Conservation (phyloP, 2,113 vertebrate species). For the Corythornis cristatus region DNA sequence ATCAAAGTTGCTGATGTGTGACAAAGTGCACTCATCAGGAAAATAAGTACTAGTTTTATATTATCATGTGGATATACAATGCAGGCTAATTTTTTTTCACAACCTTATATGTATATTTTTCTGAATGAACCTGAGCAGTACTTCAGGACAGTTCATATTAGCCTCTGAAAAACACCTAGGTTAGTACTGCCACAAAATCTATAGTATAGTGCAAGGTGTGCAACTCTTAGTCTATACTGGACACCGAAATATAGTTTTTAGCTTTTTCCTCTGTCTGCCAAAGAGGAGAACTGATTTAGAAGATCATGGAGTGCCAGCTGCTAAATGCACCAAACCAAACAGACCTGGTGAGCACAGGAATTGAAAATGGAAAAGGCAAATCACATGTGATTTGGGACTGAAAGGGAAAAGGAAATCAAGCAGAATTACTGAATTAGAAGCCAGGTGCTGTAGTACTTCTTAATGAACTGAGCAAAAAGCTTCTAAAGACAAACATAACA, state of each 20-base stretch:
- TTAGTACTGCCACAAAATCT: background rate
- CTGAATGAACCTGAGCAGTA: background rate
- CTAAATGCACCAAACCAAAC: background rate
- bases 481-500: background rate
- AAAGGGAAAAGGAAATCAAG: background rate
- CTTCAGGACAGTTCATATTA: background rate
- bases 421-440: background rate
- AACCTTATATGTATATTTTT: background rate
- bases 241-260: background rate
- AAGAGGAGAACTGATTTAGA: background rate
- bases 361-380: background rate
- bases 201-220: rapidly evolving
- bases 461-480: background rate
- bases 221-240: background rate
- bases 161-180: background rate
- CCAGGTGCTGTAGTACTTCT: background rate
- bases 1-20: background rate
- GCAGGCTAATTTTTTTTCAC: background rate
- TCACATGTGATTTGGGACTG: background rate
- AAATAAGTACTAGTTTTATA: slow-evolving; percentile 2
- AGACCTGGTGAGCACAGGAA: background rate
- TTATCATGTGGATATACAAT: background rate
- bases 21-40: background rate
- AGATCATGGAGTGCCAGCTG: rapidly evolving
- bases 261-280: background rate